Conservation (phyloP, 1,140 invertebrate species). For the Brachionus sp. region DNA sequence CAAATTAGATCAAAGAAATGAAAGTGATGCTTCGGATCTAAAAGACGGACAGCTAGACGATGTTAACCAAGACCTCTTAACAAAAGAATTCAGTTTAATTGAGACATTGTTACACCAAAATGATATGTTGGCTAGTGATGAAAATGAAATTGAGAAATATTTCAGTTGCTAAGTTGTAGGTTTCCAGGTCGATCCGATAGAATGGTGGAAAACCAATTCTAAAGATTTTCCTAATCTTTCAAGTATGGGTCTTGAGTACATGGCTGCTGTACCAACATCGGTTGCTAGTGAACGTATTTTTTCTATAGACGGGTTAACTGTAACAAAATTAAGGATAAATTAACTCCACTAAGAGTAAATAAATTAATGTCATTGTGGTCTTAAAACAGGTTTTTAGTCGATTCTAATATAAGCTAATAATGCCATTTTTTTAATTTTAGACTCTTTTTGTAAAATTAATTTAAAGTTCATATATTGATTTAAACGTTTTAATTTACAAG, state of each 20-base stretch:
- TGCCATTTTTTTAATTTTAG: background rate
- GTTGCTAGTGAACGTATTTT: background rate
- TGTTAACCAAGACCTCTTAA: background rate
- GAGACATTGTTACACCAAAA: background rate
- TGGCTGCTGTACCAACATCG: background rate
- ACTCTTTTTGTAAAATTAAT: background rate
- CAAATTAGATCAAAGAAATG: background rate
- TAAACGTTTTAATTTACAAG: background rate
- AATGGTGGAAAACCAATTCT: background rate
- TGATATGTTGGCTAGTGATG: background rate
- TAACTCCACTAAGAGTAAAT: background rate
- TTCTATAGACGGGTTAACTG: background rate
- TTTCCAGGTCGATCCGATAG: background rate
- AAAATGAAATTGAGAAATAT: background rate
- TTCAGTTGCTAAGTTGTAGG: background rate
- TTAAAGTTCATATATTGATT: background rate
- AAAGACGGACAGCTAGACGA: background rate
- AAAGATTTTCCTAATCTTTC: background rate
- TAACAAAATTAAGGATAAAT: background rate
- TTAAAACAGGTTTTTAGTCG: background rate
- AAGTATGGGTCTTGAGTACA: background rate
- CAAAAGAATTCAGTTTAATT: conserved; percentile 11
- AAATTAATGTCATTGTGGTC: background rate
- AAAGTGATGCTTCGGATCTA: background rate
- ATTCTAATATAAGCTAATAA: background rate